phyloP scores from a whole-genome alignment of 2,113 vertebrate genomes.

The Sigmodon hispidus region DNA sequence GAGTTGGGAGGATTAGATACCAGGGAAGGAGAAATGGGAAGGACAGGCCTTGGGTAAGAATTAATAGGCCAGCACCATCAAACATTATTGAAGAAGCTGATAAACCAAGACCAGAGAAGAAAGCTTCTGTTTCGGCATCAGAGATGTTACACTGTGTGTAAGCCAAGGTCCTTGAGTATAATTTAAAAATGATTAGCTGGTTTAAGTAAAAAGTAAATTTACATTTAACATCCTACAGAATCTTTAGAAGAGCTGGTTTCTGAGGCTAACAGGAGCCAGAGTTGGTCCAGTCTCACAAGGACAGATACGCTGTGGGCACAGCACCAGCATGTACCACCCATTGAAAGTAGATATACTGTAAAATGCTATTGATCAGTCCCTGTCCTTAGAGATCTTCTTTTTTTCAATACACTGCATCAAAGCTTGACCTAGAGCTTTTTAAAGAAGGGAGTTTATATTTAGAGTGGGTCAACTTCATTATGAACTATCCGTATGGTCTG shows the following conservation, averaged over 20 bases:
- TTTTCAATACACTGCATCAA: background rate
- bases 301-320: background rate
- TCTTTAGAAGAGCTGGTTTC: background rate
- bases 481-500: background rate
- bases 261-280: background rate
- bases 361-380: background rate
- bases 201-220: background rate
- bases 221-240: background rate
- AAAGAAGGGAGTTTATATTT: background rate
- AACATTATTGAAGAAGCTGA: background rate
- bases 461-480: background rate
- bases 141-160: background rate
- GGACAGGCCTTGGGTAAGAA: background rate
- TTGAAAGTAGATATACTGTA: background rate
- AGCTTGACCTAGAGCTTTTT: background rate
- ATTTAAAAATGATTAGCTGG: background rate
- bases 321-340: background rate
- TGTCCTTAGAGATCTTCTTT: background rate
- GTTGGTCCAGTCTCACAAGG: background rate
- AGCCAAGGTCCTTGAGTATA: background rate
- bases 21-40: background rate
- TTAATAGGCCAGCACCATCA: background rate
- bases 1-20: background rate
- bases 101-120: background rate
- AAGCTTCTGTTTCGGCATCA: background rate